Percentiles rank a stretch among this genome's conserved stretches.
Evolutionary conservation across 2,888 invertebrate genomes (phyloP).

Genomic region (Idaea dimidiata): DNA sequence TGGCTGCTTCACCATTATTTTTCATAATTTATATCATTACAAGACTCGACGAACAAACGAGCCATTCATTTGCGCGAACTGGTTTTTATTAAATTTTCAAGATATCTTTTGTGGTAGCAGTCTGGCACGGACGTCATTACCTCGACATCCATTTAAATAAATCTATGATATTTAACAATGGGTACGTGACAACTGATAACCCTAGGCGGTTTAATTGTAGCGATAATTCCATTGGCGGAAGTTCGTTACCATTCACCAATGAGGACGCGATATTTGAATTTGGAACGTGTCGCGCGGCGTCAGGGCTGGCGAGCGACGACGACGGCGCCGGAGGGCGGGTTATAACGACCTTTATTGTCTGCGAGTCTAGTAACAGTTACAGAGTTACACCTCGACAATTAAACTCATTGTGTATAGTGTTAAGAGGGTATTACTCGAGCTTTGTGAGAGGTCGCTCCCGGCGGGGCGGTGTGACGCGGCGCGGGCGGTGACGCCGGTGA

Average conservation of each 20-base stretch:
- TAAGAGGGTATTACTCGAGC: slow-evolving; percentile 31
- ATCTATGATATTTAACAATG: slow-evolving; percentile 45
- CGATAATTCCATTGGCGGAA: slow-evolving; percentile 54
- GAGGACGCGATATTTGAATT: slow-evolving; percentile 53
- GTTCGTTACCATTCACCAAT: slow-evolving; percentile 60
- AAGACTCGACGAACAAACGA: slow-evolving; percentile 47
- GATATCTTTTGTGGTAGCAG: slow-evolving; percentile 35
- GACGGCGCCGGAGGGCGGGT: slow-evolving; percentile 38
- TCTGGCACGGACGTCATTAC: slow-evolving; percentile 54
- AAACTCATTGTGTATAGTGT: slow-evolving; percentile 39
- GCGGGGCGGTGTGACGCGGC: slow-evolving; percentile 6
- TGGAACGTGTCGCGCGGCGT: slow-evolving; percentile 39
- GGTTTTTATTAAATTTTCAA: slow-evolving; percentile 39
- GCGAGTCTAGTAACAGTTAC: slow-evolving; percentile 50
- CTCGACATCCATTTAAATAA: slow-evolving; percentile 41
- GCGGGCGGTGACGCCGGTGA: slow-evolving; percentile 13
- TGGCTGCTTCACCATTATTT: slow-evolving; percentile 30
- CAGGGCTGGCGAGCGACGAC: slow-evolving; percentile 41
- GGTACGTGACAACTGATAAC: slow-evolving; percentile 43
- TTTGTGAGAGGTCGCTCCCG: slow-evolving; percentile 9
- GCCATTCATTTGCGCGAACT: slow-evolving; percentile 40
- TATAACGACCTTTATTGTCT: slow-evolving; percentile 67
- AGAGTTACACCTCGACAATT: slow-evolving; percentile 43
- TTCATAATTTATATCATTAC: slow-evolving; percentile 51
- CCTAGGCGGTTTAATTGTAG: slow-evolving; percentile 55